Conservation (phyloP, 2,797 vertebrate genomes). For the Diplodus sargus region DNA sequence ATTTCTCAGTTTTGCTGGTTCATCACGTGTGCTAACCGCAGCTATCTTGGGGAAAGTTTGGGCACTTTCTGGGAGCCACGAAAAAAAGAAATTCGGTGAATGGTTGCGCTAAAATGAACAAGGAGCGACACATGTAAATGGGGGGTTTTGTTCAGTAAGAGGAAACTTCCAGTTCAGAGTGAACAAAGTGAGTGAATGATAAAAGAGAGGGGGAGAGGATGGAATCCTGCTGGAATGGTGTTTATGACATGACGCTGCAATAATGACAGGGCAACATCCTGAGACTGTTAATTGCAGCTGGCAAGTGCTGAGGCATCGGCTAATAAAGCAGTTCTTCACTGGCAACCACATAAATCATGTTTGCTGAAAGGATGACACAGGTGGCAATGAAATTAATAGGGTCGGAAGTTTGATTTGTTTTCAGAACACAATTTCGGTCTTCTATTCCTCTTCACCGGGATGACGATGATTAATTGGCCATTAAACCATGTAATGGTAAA, state of each 20-base stretch:
- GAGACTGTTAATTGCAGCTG: slow-evolving; percentile 6
- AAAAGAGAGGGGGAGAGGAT: not conserved
- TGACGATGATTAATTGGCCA: slow-evolving; percentile 4
- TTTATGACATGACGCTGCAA: slow-evolving; percentile 37
- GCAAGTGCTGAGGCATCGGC: not conserved
- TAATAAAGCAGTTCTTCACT: not conserved
- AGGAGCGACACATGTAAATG: not conserved
- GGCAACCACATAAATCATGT: not conserved
- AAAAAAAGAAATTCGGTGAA: not conserved
- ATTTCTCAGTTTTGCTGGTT: slow-evolving; percentile 3
- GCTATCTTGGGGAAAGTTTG: slow-evolving; percentile 4
- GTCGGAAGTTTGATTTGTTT: not conserved
- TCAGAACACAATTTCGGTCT: not conserved
- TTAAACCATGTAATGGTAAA: slow-evolving; percentile 4
- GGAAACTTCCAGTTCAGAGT: not conserved
- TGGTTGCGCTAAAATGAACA: slow-evolving; percentile 9
- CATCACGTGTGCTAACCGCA: slow-evolving; percentile 4
- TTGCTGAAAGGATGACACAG: not conserved
- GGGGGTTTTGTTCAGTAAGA: not conserved
- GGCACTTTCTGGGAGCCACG: slow-evolving; percentile 16
- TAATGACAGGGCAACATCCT: slow-evolving; percentile 39
- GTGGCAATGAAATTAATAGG: not conserved
- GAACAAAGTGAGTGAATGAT: not conserved
- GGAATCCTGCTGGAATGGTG: slow-evolving; percentile 44
- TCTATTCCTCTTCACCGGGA: not conserved